phyloP scores from a whole-genome alignment of 1,140 invertebrate genomes.

The Choristoneura fumiferana region DNA sequence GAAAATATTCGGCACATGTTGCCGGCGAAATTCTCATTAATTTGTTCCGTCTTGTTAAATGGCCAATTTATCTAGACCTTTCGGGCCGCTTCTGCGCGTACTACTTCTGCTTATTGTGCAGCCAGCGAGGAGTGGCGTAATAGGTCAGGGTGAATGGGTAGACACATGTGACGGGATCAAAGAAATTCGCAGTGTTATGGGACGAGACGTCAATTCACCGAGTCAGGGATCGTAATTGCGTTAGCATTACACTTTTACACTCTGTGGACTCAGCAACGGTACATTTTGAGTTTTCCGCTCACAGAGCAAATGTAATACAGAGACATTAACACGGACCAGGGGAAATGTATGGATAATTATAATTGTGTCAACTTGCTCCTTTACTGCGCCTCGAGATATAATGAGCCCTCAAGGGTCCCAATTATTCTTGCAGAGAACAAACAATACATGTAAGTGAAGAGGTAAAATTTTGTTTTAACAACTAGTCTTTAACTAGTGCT shows the following conservation, averaged over 20 bases:
- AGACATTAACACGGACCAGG: neutral
- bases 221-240: slow-evolving; percentile 15
- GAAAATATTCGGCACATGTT: slow-evolving; percentile 16
- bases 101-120: neutral
- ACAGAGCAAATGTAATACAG: slow-evolving; percentile 3
- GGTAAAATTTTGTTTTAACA: too few relatives aligned
- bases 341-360: neutral
- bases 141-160: neutral
- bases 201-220: slow-evolving; percentile 1
- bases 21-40: slow-evolving; percentile 14
- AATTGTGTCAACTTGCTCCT: neutral
- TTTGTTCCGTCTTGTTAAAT: slow-evolving; percentile 13
- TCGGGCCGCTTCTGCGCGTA: neutral
- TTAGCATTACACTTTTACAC: slow-evolving; percentile 19
- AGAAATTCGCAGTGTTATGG: slow-evolving; percentile 5
- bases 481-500: too few relatives aligned
- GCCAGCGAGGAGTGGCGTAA: neutral
- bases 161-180: neutral
- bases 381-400: neutral
- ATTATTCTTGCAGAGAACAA: neutral
- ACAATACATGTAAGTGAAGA: too few relatives aligned
- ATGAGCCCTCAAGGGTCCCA: neutral
- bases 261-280: neutral
- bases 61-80: slow-evolving; percentile 8
- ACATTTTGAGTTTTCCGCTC: neutral